Conservation (phyloP, 2,113 vertebrate species). For the Pipra filicauda region DNA sequence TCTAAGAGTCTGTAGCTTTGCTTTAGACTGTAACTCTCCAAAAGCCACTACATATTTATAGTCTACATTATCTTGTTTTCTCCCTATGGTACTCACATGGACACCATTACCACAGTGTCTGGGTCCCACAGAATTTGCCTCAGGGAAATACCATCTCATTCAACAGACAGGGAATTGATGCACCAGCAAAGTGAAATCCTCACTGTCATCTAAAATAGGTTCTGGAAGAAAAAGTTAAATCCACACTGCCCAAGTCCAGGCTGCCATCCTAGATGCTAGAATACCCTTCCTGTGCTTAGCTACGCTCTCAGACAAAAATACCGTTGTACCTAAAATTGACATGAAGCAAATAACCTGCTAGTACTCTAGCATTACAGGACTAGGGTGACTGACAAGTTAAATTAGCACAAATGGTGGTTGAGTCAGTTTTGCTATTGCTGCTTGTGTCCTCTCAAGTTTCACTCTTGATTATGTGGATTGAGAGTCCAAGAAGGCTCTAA, state of each 20-base stretch:
- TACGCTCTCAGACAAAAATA: background rate
- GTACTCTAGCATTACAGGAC: background rate
- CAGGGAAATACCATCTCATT: background rate
- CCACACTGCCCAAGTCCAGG: background rate
- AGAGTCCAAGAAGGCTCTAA: background rate
- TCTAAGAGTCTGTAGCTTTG: constrained; percentile 64
- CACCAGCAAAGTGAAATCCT: background rate
- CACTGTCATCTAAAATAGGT: background rate
- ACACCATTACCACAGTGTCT: background rate
- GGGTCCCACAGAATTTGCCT: background rate
- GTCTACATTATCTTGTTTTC: constrained; percentile 14
- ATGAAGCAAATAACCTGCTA: constrained; percentile 33
- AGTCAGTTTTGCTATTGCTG: background rate
- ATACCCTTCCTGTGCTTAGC: background rate
- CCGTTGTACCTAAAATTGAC: constrained; percentile 26
- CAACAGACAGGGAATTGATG: background rate
- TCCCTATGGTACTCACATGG: background rate
- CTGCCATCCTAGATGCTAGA: background rate
- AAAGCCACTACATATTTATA: constrained; percentile 8
- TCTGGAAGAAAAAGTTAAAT: background rate
- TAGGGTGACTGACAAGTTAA: background rate
- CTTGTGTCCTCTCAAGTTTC: background rate
- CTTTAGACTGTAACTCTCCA: background rate
- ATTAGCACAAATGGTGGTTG: background rate
- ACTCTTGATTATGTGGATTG: background rate